A percentile compares a stretch with the other conserved stretches of the same genome.
Conservation (phyloP, 2,888 invertebrate genomes). For the Acronicta leporina region DNA sequence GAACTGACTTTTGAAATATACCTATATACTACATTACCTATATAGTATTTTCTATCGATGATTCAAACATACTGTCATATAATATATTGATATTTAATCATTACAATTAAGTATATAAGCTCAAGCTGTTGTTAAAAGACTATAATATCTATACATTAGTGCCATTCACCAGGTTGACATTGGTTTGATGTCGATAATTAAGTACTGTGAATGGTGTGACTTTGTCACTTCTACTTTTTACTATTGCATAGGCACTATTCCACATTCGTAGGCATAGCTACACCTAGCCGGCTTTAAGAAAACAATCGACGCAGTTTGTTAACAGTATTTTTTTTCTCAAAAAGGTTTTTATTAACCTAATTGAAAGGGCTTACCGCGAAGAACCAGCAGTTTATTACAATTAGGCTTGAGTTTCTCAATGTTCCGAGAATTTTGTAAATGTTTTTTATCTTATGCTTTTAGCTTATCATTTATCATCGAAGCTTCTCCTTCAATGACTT, state of each 20-base stretch:
- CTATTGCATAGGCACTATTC: no score
- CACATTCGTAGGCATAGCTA: background rate
- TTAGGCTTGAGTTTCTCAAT: constrained; percentile 43
- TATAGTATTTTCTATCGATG: no score
- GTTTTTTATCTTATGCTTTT: constrained; percentile 25
- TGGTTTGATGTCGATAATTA: no score
- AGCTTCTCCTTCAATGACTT: background rate
- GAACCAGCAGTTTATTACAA: constrained; percentile 46
- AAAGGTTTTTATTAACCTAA: constrained; percentile 49
- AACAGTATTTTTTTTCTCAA: constrained; percentile 34
- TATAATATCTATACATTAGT: no score
- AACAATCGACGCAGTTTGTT: constrained; percentile 33
- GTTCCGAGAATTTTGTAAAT: constrained; percentile 23
- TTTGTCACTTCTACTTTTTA: background rate
- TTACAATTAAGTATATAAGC: no score
- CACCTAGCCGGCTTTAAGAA: constrained; percentile 14
- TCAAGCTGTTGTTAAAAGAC: no score
- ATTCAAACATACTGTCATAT: no score
- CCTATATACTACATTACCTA: no score
- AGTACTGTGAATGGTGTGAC: no score
- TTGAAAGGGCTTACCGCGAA: constrained; percentile 36
- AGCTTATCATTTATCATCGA: background rate
- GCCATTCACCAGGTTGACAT: no score
- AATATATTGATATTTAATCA: no score
- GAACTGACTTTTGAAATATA: no score